Percentiles rank a stretch among this genome's conserved stretches.
These are phyloP conservation scores for Eilema griseolum DNA, from an alignment of 2,888 invertebrate genomes.

Conservation along the genomic window DNA sequence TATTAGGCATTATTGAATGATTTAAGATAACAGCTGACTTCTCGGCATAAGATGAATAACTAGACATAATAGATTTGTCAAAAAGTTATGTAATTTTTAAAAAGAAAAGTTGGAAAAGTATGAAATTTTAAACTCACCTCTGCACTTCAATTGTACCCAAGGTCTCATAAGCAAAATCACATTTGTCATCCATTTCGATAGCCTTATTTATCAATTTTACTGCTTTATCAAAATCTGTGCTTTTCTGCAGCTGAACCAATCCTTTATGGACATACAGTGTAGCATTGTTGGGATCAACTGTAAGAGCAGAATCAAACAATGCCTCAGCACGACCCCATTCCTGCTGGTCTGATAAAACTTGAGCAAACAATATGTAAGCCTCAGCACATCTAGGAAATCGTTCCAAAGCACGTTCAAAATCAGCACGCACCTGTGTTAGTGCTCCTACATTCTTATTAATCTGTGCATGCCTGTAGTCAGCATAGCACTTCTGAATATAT, in stretches of 20 bases:
- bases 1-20: conserved; percentile 6
- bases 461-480: conserved; percentile 92
- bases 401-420: conserved; percentile 92
- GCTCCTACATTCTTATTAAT: conserved; percentile 87
- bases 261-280: conserved; percentile 95
- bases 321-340: conserved; percentile 94
- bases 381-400: conserved; percentile 95
- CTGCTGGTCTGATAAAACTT: conserved; percentile 95
- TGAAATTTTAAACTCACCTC: conserved; percentile 83
- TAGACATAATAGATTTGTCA: not conserved
- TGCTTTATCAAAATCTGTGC: conserved; percentile 93
- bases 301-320: conserved; percentile 92
- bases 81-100: not conserved
- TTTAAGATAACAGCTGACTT: conserved; percentile 19
- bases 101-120: not conserved
- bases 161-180: conserved; percentile 98
- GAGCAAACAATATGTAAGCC: conserved; percentile 95
- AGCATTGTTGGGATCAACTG: conserved; percentile 94
- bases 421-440: conserved; percentile 89
- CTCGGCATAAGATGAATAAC: conserved; percentile 25
- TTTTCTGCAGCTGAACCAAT: conserved; percentile 93
- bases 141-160: conserved; percentile 98
- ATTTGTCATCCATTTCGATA: conserved; percentile 95
- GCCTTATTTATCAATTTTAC: conserved; percentile 93
- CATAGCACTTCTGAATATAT: conserved; percentile 96